Evolutionary conservation across 1,140 invertebrate genomes (phyloP).

Genomic region (Micrasema longulum): DNA sequence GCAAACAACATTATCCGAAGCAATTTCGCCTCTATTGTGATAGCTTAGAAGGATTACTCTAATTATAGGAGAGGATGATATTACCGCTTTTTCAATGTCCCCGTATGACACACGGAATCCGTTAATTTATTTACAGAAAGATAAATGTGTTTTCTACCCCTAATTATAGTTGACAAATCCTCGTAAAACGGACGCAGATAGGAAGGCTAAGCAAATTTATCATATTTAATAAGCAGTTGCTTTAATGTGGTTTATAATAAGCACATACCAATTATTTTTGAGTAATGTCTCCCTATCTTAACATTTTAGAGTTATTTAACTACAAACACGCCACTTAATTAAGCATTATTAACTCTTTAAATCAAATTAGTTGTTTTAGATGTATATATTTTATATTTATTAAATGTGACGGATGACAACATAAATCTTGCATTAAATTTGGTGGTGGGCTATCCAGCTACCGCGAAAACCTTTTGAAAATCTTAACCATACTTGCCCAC

Average conservation of each 20-base stretch:
- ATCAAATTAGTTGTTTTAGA: too few species aligned
- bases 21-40: constrained; percentile 49
- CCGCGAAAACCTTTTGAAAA: too few species aligned
- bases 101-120: constrained; percentile 35
- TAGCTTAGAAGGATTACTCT: constrained; percentile 44
- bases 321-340: too few species aligned
- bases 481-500: too few species aligned
- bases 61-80: constrained; percentile 43
- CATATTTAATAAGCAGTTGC: constrained; percentile 23
- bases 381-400: too few species aligned
- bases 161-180: constrained; percentile 30
- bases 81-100: constrained; percentile 39
- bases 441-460: too few species aligned
- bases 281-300: background rate
- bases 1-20: constrained; percentile 38
- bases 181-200: constrained; percentile 17
- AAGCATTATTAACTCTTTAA: too few species aligned
- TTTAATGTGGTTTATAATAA: constrained; percentile 15
- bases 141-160: constrained; percentile 26
- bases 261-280: constrained; percentile 1
- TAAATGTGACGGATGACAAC: too few species aligned
- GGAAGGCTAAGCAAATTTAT: constrained; percentile 8
- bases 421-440: too few species aligned
- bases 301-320: too few species aligned
- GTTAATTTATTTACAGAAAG: constrained; percentile 36